Evolutionary conservation across 1,140 invertebrate species (phyloP).

Genomic region (Mizuhopecten yessoensis): DNA sequence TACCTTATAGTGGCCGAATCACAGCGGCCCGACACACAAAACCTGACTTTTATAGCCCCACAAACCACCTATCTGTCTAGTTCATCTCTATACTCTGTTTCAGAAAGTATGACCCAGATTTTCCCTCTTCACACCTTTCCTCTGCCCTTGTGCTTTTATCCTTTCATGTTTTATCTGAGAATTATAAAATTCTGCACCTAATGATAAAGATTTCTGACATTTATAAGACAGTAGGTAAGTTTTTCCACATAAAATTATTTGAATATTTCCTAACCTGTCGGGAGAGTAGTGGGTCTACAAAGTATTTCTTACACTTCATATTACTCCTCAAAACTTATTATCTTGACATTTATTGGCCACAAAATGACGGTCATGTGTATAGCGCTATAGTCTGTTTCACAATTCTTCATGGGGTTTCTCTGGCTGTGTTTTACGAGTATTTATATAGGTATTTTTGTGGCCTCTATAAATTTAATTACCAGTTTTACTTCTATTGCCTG

Average conservation of each 20-base stretch:
- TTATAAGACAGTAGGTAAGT: not conserved
- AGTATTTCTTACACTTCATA: not conserved
- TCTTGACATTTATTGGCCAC: slow-evolving; percentile 26
- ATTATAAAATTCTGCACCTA: not conserved
- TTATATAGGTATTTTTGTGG: slow-evolving; percentile 32
- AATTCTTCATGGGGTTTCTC: not conserved
- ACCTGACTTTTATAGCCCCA: not conserved
- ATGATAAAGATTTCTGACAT: not conserved
- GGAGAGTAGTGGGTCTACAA: not conserved
- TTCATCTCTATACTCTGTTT: slow-evolving; percentile 39
- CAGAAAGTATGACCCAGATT: not conserved
- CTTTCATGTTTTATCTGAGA: not conserved
- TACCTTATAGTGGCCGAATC: not conserved
- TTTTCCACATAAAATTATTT: slow-evolving; percentile 8
- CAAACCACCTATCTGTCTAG: not conserved
- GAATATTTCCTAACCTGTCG: not conserved
- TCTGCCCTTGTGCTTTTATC: not conserved
- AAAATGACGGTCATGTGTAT: slow-evolving; percentile 25
- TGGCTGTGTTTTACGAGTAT: not conserved
- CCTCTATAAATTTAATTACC: slow-evolving; percentile 34
- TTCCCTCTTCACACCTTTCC: not conserved
- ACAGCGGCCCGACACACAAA: slow-evolving; percentile 9
- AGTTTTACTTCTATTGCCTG: not conserved
- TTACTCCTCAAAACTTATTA: not conserved
- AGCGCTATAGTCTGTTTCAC: not conserved